Evolutionary conservation across 2,797 vertebrate genomes (phyloP), one percentile per base, ranked within the genome.

Genomic region (Sebastolobus altivelis): DNA sequence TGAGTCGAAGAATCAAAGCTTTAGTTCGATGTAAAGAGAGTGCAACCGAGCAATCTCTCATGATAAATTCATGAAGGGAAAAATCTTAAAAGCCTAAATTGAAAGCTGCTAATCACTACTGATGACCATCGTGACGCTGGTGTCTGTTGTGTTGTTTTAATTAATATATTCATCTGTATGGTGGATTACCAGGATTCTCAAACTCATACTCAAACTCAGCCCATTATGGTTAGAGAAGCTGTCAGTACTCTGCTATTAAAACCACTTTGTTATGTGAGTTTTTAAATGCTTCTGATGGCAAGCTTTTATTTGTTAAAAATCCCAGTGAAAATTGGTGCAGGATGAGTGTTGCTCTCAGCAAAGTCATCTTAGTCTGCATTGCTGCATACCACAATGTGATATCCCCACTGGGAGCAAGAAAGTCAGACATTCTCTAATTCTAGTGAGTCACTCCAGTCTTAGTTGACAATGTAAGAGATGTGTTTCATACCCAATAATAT

Each of bases 1-100:
- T 70, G 33, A 60, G 65, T 66, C 25, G 5, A 65, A 46, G n/a
- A 71, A 75, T 37, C 7, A 46, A 65, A 79, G 46, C 27, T 12
- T 79, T 27, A 62, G 31, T 76, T 59, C 25, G 63, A 71, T 22
- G 2, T 31, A n/a, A 67, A 35, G 9, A 25, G 4, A 69, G 22
- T 1, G n/a, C 10, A 76, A 54, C 31, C 6, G 33, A 63, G 14
- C 22, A 29, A 74, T 20, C 33, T 60, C n/a, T 65, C 14, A 29
- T 27, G 56, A 29, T 61, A 12, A 18, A 78, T 35, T 12, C 37
- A 38, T 49, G 5, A 55, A 56, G 2, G 25, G 18, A 46, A 58
- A 65, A 37, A 22, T 18, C 33, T 20, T 31, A 25, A 46, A 72
- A 60, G 18, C 8, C 8, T 54, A 6, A 75, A 55, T 72, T 13